phyloP scores from a whole-genome alignment of 2,888 invertebrate genomes.

The Isoperla grammatica region DNA sequence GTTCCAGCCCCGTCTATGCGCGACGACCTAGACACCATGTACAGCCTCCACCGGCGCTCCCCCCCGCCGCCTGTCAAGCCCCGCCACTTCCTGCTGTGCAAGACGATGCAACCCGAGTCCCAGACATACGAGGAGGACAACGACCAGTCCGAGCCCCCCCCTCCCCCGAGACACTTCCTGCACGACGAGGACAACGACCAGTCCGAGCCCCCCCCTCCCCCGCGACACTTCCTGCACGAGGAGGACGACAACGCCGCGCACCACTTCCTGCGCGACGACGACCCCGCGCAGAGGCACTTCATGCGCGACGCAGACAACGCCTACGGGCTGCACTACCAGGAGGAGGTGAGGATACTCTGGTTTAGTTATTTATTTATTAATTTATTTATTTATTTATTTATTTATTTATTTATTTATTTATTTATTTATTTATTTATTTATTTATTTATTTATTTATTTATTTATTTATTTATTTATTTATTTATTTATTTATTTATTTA shows the following conservation, averaged over 20 bases:
- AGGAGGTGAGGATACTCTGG: conserved; percentile 5
- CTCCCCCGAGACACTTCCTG: not conserved
- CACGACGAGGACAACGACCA: not conserved
- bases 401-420: too few species aligned
- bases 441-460: too few species aligned
- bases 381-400: too few species aligned
- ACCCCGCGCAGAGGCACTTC: not conserved
- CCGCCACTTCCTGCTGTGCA: too few species aligned
- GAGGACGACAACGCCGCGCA: conserved; percentile 15
- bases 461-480: too few species aligned
- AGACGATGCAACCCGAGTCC: too few species aligned
- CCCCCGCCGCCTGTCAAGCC: too few species aligned
- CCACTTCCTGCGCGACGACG: conserved; percentile 18
- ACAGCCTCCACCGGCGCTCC: conserved; percentile 34
- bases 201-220: not conserved
- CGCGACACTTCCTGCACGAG: conserved; percentile 1
- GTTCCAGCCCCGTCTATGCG: conserved; percentile 40
- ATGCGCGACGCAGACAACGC: conserved; percentile 10
- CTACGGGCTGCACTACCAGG: conserved; percentile 13
- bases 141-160: not conserved
- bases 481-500: too few species aligned
- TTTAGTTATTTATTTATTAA: too few species aligned
- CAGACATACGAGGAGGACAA: not conserved
- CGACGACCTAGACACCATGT: conserved; percentile 48
- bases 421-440: too few species aligned